These are phyloP conservation scores for Rhabdomys dilectus DNA, from an alignment of 2,113 vertebrate species.

Conservation along the genomic window DNA sequence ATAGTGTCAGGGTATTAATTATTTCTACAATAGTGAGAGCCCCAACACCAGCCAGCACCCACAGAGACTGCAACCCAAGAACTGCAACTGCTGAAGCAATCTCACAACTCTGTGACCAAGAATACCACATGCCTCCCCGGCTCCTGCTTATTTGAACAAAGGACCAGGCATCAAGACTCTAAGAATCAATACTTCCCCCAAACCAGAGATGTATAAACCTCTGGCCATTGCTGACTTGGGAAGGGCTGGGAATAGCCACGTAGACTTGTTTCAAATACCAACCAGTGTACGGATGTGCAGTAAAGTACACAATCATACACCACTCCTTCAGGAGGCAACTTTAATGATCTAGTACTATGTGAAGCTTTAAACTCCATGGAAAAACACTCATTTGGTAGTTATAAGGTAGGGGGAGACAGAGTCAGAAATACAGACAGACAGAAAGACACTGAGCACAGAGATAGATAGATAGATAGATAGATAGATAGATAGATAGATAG, in stretches of 20 bases:
- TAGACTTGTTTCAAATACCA: not conserved
- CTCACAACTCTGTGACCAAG: not conserved
- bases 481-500: too few species aligned
- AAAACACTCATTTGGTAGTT: not conserved
- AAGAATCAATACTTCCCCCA: not conserved
- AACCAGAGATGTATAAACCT: not conserved
- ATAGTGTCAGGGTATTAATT: constrained; percentile 85
- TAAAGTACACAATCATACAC: not conserved
- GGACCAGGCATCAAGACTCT: not conserved
- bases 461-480: rapidly evolving
- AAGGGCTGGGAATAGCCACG: rapidly evolving
- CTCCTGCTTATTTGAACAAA: constrained; percentile 52
- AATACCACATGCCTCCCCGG: not conserved
- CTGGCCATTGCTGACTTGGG: not conserved
- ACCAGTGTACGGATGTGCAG: not conserved
- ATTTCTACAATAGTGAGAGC: constrained; percentile 85
- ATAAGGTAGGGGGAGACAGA: not conserved
- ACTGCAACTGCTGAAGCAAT: constrained; percentile 68
- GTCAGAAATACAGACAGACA: too few species aligned
- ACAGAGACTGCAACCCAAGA: constrained; percentile 77
- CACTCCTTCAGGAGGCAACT: not conserved
- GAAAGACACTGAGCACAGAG: rapidly evolving
- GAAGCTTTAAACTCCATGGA: not conserved
- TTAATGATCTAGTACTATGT: not conserved
- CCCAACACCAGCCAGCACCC: constrained; percentile 79